Conservation (phyloP, 2,888 invertebrate genomes). For the Drosophila helvetica region DNA sequence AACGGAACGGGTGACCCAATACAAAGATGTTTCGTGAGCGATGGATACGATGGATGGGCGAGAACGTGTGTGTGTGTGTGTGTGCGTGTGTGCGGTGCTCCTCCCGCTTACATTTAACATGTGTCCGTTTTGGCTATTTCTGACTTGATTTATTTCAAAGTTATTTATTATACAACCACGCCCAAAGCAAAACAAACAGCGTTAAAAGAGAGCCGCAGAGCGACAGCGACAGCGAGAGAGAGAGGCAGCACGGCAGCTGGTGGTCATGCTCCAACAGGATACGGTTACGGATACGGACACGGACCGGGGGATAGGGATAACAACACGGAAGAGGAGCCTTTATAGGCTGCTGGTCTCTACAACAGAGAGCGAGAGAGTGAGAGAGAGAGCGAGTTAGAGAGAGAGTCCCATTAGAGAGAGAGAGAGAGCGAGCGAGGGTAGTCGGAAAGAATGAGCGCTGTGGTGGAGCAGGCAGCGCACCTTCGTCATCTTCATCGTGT, state of each 20-base stretch:
- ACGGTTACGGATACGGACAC: not conserved
- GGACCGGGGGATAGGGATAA: slow-evolving; percentile 33
- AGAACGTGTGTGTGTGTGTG: not conserved
- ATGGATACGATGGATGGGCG: not conserved
- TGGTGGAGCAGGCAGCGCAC: slow-evolving; percentile 51
- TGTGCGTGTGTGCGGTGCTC: slow-evolving; percentile 1
- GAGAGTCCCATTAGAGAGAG: not conserved
- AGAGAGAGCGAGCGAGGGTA: not conserved
- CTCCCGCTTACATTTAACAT: slow-evolving; percentile 70
- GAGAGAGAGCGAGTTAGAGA: slow-evolving; percentile 3
- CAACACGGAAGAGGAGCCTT: slow-evolving; percentile 60
- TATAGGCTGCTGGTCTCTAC: slow-evolving; percentile 61
- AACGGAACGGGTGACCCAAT: slow-evolving; percentile 37
- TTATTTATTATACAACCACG: slow-evolving; percentile 60
- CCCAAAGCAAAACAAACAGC: slow-evolving; percentile 42
- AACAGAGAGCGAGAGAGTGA: slow-evolving; percentile 7
- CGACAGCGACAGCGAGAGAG: slow-evolving; percentile 11
- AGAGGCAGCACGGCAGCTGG: slow-evolving; percentile 33
- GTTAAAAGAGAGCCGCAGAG: slow-evolving; percentile 22
- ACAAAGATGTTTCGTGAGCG: slow-evolving; percentile 29
- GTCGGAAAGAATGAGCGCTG: slow-evolving; percentile 12
- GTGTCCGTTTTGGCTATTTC: slow-evolving; percentile 24
- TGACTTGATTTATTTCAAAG: slow-evolving; percentile 67
- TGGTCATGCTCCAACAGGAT: slow-evolving; percentile 34
- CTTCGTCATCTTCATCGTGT: no score